Evolutionary conservation across 92 coral and sea anemone genomes (phyloP).

Genomic region (Pocillopora meandrina): DNA sequence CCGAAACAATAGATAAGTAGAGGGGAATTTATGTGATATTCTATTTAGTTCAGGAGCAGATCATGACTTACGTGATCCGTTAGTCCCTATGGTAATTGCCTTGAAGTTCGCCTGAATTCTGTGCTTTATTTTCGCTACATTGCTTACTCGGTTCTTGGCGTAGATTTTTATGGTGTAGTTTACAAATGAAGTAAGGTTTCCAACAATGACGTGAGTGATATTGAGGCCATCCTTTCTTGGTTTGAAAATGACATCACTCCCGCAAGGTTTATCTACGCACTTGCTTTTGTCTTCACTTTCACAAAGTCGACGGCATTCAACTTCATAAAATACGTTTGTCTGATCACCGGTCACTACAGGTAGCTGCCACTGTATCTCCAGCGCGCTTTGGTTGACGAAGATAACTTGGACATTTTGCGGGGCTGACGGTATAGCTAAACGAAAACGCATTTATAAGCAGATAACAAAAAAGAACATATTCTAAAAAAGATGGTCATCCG

Average conservation of each 20-base stretch:
- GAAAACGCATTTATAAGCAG: neutral
- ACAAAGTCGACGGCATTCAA: conserved; percentile 14
- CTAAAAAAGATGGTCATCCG: neutral
- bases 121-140: conserved; percentile 26
- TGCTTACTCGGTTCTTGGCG: conserved; percentile 59
- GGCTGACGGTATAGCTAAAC: conserved; percentile 31
- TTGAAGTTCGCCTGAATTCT: neutral
- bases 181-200: conserved; percentile 50
- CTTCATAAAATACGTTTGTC: conserved; percentile 21
- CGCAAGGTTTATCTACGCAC: conserved; percentile 56
- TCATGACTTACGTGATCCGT: conserved; percentile 13
- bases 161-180: conserved; percentile 69
- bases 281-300: conserved; percentile 49
- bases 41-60: too few relatives aligned
- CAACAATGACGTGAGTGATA: conserved; percentile 42
- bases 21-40: too few relatives aligned
- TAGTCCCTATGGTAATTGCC: neutral
- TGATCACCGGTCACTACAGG: neutral
- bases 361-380: conserved; percentile 19
- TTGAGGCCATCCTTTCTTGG: conserved; percentile 33
- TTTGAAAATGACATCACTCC: conserved; percentile 10
- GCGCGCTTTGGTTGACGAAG: conserved; percentile 28
- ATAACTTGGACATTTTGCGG: conserved; percentile 6
- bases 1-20: too few relatives aligned
- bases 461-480: neutral